Evolutionary conservation across 2,888 invertebrate genomes (phyloP).

Genomic region (Diarsia rubi): DNA sequence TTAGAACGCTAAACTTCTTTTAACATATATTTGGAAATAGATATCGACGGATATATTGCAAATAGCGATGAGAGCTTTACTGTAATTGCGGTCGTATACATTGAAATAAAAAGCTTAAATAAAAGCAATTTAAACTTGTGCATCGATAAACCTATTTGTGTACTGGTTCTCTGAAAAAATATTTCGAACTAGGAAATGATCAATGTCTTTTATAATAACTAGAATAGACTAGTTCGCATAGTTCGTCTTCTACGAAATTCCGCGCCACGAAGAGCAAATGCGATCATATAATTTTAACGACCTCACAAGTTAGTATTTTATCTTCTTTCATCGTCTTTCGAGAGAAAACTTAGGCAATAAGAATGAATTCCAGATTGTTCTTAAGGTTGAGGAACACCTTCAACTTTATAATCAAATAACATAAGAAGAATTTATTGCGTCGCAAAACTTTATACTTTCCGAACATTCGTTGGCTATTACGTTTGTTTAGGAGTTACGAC

Average conservation of each 20-base stretch:
- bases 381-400: conserved; percentile 54
- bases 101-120: conserved; percentile 21
- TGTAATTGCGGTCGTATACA: conserved; percentile 21
- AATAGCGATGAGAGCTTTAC: conserved; percentile 7
- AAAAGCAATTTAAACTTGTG: conserved; percentile 3
- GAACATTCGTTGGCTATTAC: conserved; percentile 34
- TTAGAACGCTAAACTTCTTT: conserved; percentile 21
- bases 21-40: conserved; percentile 21
- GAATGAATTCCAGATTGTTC: conserved; percentile 61
- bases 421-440: conserved; percentile 55
- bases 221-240: neutral
- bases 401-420: conserved; percentile 68
- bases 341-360: conserved; percentile 69
- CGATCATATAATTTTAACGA: conserved; percentile 71
- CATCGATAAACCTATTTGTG: conserved; percentile 22
- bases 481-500: conserved; percentile 33
- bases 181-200: neutral
- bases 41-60: conserved; percentile 23
- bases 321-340: conserved; percentile 65
- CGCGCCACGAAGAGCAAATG: conserved; percentile 40
- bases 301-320: conserved; percentile 72
- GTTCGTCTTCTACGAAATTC: neutral
- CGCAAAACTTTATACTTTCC: conserved; percentile 56
- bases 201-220: neutral
- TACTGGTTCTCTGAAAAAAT: conserved; percentile 11